A percentile compares a stretch with the other conserved stretches of the same genome.
These are phyloP conservation scores for Labia minor DNA, from an alignment of 2,888 invertebrate genomes.

Conservation along the genomic window DNA sequence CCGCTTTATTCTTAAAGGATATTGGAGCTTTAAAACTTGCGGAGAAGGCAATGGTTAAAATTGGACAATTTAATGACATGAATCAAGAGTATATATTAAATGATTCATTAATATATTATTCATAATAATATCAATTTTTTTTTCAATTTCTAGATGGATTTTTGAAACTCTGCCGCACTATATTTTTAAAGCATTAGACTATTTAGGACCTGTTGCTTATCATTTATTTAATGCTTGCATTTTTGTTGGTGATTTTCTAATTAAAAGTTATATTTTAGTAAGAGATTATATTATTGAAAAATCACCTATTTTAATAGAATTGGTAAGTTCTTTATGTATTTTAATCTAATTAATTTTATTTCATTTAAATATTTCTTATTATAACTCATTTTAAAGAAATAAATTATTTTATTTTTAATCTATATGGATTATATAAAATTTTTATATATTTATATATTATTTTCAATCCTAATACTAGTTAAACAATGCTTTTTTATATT, in stretches of 20 bases:
- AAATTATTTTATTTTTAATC: constrained; percentile 14
- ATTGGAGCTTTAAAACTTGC: constrained; percentile 53
- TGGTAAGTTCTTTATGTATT: constrained; percentile 44
- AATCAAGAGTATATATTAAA: constrained; percentile 21
- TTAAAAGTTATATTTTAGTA: constrained; percentile 26
- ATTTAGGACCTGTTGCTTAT: constrained; percentile 33
- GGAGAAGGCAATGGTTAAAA: constrained; percentile 50
- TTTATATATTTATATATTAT: too few relatives aligned
- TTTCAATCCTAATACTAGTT: too few relatives aligned
- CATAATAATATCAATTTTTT: not conserved
- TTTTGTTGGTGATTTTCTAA: constrained; percentile 20
- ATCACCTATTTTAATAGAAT: constrained; percentile 41
- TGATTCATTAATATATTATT: too few relatives aligned
- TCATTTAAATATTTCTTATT: too few relatives aligned
- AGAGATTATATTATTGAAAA: constrained; percentile 30
- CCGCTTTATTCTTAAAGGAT: constrained; percentile 52
- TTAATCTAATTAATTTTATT: too few relatives aligned
- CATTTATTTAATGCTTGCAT: constrained; percentile 38
- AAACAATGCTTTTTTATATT: too few relatives aligned
- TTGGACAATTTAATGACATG: constrained; percentile 48
- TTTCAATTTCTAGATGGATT: constrained; percentile 22
- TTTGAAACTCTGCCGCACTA: constrained; percentile 24
- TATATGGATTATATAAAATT: too few relatives aligned
- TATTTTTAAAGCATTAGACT: constrained; percentile 20
- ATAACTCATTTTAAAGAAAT: too few relatives aligned